These are phyloP conservation scores for Eulemur macaco DNA, from an alignment of 2,113 vertebrate species.

Conservation along the genomic window DNA sequence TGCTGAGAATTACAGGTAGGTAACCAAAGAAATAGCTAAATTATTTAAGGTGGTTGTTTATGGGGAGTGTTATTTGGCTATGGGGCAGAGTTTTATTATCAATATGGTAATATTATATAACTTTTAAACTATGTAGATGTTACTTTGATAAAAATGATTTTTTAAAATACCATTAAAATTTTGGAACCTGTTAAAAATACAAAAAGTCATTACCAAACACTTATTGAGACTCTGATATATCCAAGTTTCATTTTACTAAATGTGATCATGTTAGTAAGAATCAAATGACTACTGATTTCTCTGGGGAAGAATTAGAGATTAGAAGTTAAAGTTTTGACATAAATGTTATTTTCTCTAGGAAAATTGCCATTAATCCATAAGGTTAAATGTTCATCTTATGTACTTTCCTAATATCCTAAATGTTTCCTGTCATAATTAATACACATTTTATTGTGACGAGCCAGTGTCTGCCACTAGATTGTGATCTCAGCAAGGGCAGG, in stretches of 20 bases:
- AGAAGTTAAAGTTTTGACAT: background rate
- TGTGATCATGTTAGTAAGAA: background rate
- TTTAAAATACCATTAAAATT: background rate
- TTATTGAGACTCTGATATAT: background rate
- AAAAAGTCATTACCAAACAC: background rate
- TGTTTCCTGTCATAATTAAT: background rate
- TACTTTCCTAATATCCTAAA: background rate
- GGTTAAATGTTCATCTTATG: background rate
- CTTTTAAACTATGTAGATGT: background rate
- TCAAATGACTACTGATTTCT: background rate
- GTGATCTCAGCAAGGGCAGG: background rate
- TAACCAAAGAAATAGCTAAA: background rate
- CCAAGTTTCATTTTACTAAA: background rate
- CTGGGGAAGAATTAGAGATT: background rate
- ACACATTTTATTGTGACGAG: background rate
- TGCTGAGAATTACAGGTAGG: background rate
- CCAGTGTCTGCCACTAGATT: background rate
- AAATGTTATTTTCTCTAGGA: background rate
- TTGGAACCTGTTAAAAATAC: background rate
- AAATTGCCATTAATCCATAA: background rate
- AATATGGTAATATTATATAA: background rate
- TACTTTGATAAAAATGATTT: background rate
- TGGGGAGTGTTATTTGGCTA: background rate
- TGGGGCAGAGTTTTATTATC: background rate
- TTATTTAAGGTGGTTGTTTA: background rate